Evolutionary conservation across 2,797 vertebrate genomes (phyloP), one percentile per base, ranked within the genome.

Genomic region (Hydrophis major): DNA sequence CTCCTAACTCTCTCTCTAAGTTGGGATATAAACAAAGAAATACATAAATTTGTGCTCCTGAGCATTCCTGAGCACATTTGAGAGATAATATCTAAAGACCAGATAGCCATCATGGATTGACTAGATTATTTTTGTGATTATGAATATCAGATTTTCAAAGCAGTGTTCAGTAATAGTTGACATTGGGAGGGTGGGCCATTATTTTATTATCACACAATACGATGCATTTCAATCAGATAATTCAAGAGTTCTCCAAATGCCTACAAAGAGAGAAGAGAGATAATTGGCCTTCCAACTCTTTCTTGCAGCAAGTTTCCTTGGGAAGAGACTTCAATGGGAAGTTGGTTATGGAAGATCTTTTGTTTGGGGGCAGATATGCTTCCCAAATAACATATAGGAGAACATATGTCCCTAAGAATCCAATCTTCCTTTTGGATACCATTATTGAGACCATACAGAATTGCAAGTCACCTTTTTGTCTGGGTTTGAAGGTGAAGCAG

Each of bases 341-440:
- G 13, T 56, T 53, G 2, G 60, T 4, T 42, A 6, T 86, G 42
- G 32, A 18, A 89, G 11, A 37, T 66, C 47, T 50, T 89, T 89
- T 89, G n/a, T 63, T 16, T 42, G 55, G 57, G 6, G 50, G 2
- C 10, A 87, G 25, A 66, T 22, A 56, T 0, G 55, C 7, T 57
- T 89, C 18, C 25, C 37, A 60, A n/a, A 28, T 61, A 78, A 16
- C 60, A 28, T 42, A 66, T 55, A 92, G 27, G 14, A 59, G 37
- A 61, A 47, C 1, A 20, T 53, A 37, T 55, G 37, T 27, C 55
- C 42, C 47, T 50, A 2, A 47, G 14, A 42, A 69, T 2, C n/a
- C 25, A 66, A 92, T 27, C 57, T 92, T 93, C 92, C 47, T 6
- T 92, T 95, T 95, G 69, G 93, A 14, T 86, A 88, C 13, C 87